These are phyloP conservation scores for Peromyscus aztecus DNA, from an alignment of 2,797 vertebrate genomes.

Conservation along the genomic window DNA sequence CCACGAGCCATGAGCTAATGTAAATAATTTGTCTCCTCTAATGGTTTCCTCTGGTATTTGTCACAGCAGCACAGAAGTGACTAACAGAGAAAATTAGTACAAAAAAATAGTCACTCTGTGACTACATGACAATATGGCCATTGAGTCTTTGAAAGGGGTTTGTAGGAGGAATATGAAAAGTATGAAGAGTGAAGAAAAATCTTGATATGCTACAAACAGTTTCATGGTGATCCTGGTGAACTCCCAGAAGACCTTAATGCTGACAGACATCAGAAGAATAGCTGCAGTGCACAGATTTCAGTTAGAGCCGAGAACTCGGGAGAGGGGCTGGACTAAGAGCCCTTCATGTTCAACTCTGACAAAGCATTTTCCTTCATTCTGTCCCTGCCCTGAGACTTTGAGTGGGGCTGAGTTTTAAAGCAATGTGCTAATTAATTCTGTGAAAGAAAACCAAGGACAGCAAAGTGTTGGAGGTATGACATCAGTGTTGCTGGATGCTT, in stretches of 20 bases:
- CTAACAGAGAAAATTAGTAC: neutral
- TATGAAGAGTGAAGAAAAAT: neutral
- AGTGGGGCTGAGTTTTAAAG: neutral
- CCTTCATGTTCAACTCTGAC: neutral
- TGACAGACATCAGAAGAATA: neutral
- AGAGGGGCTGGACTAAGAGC: neutral
- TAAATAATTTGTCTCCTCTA: neutral
- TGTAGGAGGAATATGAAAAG: neutral
- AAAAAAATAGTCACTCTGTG: neutral
- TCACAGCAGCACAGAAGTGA: neutral
- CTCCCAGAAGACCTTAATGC: neutral
- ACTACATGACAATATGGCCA: no score
- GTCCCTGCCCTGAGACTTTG: neutral
- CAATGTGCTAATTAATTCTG: neutral
- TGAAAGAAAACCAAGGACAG: neutral
- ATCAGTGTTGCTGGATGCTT: neutral
- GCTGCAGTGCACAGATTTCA: neutral
- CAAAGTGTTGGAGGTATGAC: neutral
- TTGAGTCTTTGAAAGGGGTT: neutral
- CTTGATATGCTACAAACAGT: neutral
- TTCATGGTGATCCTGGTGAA: neutral
- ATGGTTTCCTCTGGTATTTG: neutral
- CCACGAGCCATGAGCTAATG: neutral
- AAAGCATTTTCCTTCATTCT: neutral
- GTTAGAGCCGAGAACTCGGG: neutral